Evolutionary conservation across 2,113 vertebrate species (phyloP).

Genomic region (Chloropsis cyanopogon): DNA sequence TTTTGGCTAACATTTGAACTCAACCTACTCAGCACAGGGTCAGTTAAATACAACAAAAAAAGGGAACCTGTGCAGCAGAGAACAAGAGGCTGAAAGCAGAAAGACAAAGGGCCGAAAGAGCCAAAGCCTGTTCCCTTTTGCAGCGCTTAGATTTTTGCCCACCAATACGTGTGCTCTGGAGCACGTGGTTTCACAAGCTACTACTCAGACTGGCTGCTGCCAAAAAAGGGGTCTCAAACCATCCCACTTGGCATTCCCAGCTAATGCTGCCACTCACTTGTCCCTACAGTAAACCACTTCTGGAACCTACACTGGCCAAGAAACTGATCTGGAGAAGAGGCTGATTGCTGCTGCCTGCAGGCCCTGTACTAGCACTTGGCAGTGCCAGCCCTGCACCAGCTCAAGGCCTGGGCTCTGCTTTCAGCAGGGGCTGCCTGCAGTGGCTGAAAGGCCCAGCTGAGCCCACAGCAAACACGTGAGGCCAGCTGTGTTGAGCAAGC

Average conservation of each 20-base stretch:
- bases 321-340: not conserved
- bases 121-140: not conserved
- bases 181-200: not conserved
- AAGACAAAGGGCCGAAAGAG: not conserved
- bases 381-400: not conserved
- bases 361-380: not conserved
- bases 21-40: not conserved
- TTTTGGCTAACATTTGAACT: not conserved
- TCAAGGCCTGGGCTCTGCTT: not conserved
- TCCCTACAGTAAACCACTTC: not conserved
- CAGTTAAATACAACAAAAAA: not conserved
- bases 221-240: not conserved
- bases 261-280: not conserved
- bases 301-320: not conserved
- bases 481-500: not conserved
- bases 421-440: not conserved
- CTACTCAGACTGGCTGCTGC: not conserved
- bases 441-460: not conserved
- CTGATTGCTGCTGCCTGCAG: not conserved
- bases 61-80: not conserved
- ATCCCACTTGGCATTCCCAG: not conserved
- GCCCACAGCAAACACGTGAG: not conserved
- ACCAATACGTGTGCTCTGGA: accelerated
- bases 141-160: not conserved
- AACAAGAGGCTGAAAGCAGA: not conserved